These are phyloP conservation scores for Heterotilapia buettikoferi DNA, from an alignment of 2,113 vertebrate genomes.

Conservation along the genomic window DNA sequence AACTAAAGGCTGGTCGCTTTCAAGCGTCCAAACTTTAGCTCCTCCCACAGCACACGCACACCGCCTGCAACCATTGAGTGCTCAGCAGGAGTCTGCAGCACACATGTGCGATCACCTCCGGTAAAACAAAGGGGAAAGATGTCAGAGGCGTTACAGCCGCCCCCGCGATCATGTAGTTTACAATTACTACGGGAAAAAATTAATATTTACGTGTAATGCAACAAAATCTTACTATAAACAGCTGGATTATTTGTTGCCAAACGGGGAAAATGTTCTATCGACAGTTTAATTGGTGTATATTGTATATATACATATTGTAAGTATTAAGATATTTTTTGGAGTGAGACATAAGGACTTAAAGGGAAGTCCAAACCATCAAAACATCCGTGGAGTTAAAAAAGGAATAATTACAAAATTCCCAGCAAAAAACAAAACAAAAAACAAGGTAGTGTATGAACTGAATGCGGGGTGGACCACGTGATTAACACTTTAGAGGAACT, in stretches of 20 bases:
- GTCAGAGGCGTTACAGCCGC: not conserved
- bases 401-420: not conserved
- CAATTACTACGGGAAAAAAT: too few relatives aligned
- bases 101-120: not conserved
- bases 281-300: not conserved
- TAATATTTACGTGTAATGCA: not conserved
- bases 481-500: not conserved
- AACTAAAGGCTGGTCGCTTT: not conserved
- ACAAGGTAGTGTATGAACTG: not conserved
- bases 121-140: not conserved
- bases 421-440: not conserved
- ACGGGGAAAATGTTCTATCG: not conserved
- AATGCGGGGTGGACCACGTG: not conserved
- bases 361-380: not conserved
- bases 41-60: constrained; percentile 43
- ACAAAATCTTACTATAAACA: not conserved
- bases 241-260: not conserved
- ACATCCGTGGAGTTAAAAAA: not conserved
- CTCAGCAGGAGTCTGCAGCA: not conserved
- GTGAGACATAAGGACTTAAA: not conserved
- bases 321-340: not conserved
- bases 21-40: constrained; percentile 20
- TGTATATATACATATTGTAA: not conserved
- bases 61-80: not conserved
- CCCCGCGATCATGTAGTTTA: not conserved